Evolutionary conservation across 2,888 invertebrate species (phyloP), one percentile per base, ranked within the genome.

Genomic region (Trileptium ribeirensis): DNA sequence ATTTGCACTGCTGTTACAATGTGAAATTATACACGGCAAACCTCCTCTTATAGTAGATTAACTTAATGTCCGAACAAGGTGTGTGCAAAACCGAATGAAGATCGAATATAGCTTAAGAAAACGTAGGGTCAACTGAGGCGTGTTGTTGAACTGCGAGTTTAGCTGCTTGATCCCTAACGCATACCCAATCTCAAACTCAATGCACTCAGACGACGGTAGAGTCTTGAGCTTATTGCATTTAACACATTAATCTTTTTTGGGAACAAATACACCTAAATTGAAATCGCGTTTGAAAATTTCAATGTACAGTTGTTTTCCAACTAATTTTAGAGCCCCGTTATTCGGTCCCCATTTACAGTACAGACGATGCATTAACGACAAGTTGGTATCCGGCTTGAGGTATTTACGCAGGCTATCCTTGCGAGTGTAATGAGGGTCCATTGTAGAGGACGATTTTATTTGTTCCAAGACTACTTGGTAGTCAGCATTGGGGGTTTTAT

Each of bases 31-130:
- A 79, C 29, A 51, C 51, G 29, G 31, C 24, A 15, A 79, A 67
- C 36, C 70, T 79, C 15, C 79, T 51, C 67, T 79, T 79, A 34
- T 79, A 79, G 70, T 79, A 79, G 67, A 79, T n/a, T 15, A 29
- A 29, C 29, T 24, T 67, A 8, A 79, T 67, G 31, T 79, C 79
- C 51, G 31, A 29, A 36, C n/a, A 51, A 2, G 79, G 79, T n/a
- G 37, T 29, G 2, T 70, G 24, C 79, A 79, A 74, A 29, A 79
- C 79, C 3, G 34, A 34, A 29, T 79, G 79, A 51, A 79, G 79
- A 29, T 79, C 79, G 70, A 79, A 79, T 8, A 33, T 67, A 19
- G 70, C 79, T n/a, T 33, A 19, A 3, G 33, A 24, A 34, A 8
- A 79, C 31, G 3, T 67, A 8, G 24, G 3, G 67, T 51, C 29